These are phyloP conservation scores for Darevskia nairensis DNA, from an alignment of 2,797 vertebrate genomes.

Conservation along the genomic window DNA sequence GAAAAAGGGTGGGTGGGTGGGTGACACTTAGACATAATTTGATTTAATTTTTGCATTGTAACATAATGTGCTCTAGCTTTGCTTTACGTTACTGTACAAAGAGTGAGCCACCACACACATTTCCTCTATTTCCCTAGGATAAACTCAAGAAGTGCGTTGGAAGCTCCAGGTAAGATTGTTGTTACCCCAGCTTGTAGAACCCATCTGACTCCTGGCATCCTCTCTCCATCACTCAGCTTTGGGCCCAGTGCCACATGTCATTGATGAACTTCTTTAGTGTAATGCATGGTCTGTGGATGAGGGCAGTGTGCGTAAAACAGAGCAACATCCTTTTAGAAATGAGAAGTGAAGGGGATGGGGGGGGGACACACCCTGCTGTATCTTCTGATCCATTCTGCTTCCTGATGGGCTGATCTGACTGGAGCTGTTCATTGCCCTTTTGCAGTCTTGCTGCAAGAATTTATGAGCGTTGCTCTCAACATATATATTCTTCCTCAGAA, in stretches of 20 bases:
- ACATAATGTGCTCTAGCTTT: not conserved
- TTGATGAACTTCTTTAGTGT: not conserved
- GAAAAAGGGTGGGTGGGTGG: not conserved
- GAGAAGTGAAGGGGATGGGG: not conserved
- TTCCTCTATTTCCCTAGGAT: not conserved
- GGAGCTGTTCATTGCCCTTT: slow-evolving; percentile 31
- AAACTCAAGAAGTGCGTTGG: not conserved
- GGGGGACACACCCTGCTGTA: slow-evolving; percentile 20
- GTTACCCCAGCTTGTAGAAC: not conserved
- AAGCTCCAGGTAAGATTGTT: not conserved
- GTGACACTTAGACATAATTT: not conserved
- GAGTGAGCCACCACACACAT: not conserved
- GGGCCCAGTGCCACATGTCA: not conserved
- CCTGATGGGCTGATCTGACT: slow-evolving; percentile 44
- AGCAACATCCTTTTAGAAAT: slow-evolving; percentile 29
- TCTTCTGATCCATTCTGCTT: slow-evolving; percentile 45
- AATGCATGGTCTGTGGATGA: rapidly evolving
- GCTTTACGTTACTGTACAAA: not conserved
- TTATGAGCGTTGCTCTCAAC: slow-evolving; percentile 32
- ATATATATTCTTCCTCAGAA: slow-evolving; percentile 28
- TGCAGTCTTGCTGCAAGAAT: slow-evolving; percentile 25
- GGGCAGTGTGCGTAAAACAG: slow-evolving; percentile 36
- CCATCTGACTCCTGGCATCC: not conserved
- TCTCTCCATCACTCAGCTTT: rapidly evolving
- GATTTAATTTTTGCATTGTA: not conserved